These are phyloP conservation scores for Chondrilla cf. caribensis DNA, from an alignment of 37 sponge, comb jelly and placozoan genomes.

Conservation along the genomic window DNA sequence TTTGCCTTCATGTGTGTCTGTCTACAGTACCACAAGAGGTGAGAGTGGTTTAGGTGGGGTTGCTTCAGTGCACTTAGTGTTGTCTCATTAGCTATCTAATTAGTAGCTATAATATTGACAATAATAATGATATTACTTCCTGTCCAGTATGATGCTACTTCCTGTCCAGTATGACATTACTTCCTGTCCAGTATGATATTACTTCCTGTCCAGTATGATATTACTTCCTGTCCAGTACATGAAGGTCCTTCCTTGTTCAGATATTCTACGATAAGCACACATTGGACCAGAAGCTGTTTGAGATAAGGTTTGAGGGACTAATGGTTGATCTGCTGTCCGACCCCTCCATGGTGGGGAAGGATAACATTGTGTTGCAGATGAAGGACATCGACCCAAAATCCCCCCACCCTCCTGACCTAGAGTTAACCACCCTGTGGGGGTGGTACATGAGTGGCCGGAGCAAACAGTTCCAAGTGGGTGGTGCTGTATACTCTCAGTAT, in stretches of 20 bases:
- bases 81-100: no score
- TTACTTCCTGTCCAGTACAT: neutral
- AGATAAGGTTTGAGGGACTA: conserved; percentile 47
- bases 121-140: no score
- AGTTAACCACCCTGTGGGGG: conserved; percentile 83
- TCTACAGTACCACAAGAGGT: neutral
- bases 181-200: no score
- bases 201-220: no score
- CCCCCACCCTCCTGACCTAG: conserved; percentile 16
- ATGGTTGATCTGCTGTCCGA: conserved; percentile 58
- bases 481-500: neutral
- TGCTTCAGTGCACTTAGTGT: neutral
- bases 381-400: conserved; percentile 55
- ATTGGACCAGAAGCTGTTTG: conserved; percentile 33
- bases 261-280: conserved; percentile 35
- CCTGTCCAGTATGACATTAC: no score
- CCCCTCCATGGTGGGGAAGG: conserved; percentile 63
- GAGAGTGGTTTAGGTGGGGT: no score
- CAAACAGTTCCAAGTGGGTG: conserved; percentile 50
- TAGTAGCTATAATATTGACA: no score
- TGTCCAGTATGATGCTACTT: no score
- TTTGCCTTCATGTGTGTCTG: neutral
- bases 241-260: neutral
- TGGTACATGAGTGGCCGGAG: conserved; percentile 41
- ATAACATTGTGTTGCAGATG: conserved; percentile 42